phyloP scores from a whole-genome alignment of 2,113 vertebrate genomes.

The Tylochromis polylepis region DNA sequence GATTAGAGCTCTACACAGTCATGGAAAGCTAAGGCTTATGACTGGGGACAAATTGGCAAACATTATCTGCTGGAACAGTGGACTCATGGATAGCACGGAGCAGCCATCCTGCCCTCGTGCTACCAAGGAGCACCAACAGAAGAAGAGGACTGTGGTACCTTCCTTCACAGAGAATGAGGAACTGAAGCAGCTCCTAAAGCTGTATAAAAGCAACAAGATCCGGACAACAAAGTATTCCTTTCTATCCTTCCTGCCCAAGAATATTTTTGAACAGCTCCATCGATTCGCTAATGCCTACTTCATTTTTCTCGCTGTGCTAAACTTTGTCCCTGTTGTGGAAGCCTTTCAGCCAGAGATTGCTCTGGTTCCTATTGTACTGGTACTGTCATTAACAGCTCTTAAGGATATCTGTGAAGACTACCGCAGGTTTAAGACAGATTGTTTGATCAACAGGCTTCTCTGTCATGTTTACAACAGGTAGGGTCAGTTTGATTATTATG shows the following conservation, averaged over 20 bases:
- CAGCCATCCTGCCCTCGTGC: not conserved
- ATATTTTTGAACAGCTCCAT: conserved; percentile 73
- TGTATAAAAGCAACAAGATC: conserved; percentile 55
- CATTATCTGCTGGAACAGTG: not conserved
- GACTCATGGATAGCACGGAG: conserved; percentile 26
- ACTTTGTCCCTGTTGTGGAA: conserved; percentile 67
- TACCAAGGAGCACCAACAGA: not conserved
- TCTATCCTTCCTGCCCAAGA: conserved; percentile 70
- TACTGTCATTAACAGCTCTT: conserved; percentile 47
- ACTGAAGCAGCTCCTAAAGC: not conserved
- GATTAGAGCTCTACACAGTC: not conserved
- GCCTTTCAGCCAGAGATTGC: conserved; percentile 67
- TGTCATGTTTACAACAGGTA: conserved; percentile 67
- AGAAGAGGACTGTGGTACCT: conserved; percentile 53
- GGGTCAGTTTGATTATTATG: not conserved
- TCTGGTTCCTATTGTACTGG: conserved; percentile 49
- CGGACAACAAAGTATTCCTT: conserved; percentile 68
- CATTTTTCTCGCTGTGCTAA: conserved; percentile 59
- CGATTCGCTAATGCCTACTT: conserved; percentile 71
- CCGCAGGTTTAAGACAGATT: conserved; percentile 54
- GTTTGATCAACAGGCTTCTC: conserved; percentile 38
- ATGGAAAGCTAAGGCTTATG: not conserved
- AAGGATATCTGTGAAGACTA: conserved; percentile 71
- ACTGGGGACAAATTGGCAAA: not conserved
- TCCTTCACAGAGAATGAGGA: conserved; percentile 32